phyloP scores from a whole-genome alignment of 2,888 invertebrate species.

The Pilophorus perplexus region DNA sequence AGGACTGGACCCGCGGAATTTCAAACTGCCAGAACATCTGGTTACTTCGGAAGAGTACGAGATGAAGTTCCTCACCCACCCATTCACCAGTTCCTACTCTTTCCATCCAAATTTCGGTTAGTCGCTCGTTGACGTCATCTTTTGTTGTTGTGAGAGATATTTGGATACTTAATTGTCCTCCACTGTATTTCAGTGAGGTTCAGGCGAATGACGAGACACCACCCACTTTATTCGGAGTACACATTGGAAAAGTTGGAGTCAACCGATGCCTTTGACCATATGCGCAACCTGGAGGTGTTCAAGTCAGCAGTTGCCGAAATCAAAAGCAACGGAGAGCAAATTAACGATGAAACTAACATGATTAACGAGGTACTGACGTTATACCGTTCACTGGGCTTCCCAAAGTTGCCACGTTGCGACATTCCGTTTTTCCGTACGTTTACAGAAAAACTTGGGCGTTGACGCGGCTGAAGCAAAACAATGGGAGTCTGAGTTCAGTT shows the following conservation, averaged over 20 bases:
- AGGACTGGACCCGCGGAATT: slow-evolving; percentile 12
- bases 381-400: background rate
- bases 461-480: slow-evolving; percentile 1
- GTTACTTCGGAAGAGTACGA: slow-evolving; percentile 32
- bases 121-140: background rate
- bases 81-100: slow-evolving; percentile 28
- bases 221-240: slow-evolving; percentile 30
- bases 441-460: slow-evolving; percentile 24
- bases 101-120: slow-evolving; percentile 37
- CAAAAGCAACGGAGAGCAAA: too few species aligned
- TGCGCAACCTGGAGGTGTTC: slow-evolving; percentile 7
- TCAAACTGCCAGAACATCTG: slow-evolving; percentile 30
- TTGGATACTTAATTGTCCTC: too few species aligned
- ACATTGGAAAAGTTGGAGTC: slow-evolving; percentile 17
- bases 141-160: too few species aligned
- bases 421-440: background rate
- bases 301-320: too few species aligned
- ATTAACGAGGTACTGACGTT: too few species aligned
- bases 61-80: slow-evolving; percentile 22
- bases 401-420: too few species aligned
- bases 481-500: slow-evolving; percentile 22
- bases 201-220: slow-evolving; percentile 25
- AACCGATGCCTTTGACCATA: background rate
- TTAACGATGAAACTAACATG: too few species aligned
- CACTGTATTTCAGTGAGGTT: slow-evolving; percentile 16